Evolutionary conservation across 2,113 vertebrate genomes (phyloP), one percentile per base, ranked within the genome.

Genomic region (Podarcis raffonei): DNA sequence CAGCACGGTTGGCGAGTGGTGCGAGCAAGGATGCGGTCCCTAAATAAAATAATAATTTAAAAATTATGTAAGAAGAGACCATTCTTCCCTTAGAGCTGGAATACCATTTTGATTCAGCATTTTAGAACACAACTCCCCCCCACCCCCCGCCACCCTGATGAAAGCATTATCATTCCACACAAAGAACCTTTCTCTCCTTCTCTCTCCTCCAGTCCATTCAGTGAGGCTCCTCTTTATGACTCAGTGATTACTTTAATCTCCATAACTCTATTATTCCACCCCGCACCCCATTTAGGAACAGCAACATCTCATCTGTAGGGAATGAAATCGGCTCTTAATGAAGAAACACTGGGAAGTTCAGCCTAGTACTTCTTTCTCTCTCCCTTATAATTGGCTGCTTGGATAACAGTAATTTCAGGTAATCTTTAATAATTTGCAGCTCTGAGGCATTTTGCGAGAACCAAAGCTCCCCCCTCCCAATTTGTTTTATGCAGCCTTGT

Each of bases 371-470:
- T 89, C 57, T 81, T 89, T 90, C 59, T 81, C 42, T 88, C 75
- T 42, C 89, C 91, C 81, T 92, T 77, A 91, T 94, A 90, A 90
- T 79, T 65, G 85, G 37, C 69, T 89, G 89, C 83, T 87, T 6
- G 81, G 87, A 93, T 89, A 89, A 91, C 82, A 92, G 12, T 91
- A 62, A 94, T 89, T 93, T 95, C 91, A 71, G 69, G 69, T 88
- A 91, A 95, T 93, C 87, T 93, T 92, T 92, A 90, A 95, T 94
- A 94, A 94, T 92, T 94, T 91, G 85, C 90, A 89, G 83, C 91
- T 96, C 88, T 78, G 65, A 83, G 83, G 89, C 87, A n/a, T 76
- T 48, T 74, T 75, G 62, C 84, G 84, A 84, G 86, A 94, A 89
- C 77, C 69, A 88, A 81, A 91, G 82, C 27, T 42, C 88, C 90